Base-by-base conservation (phyloP, 2,113 vertebrate genomes). In the Gadus chalcogrammus region DNA sequence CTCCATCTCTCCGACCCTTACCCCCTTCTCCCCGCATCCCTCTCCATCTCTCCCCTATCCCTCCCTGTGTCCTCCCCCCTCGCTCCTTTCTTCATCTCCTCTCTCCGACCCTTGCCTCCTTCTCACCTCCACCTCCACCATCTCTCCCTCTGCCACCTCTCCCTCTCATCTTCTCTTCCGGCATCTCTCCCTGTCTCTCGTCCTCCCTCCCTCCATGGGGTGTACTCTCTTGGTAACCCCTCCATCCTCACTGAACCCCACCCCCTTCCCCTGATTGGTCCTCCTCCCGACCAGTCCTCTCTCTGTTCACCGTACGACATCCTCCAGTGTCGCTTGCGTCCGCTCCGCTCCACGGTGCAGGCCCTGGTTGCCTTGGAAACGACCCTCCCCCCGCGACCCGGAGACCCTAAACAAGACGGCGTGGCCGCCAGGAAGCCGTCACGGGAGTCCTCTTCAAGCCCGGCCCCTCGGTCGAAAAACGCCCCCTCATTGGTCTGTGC, bases 301-400 rank as follows among this genome's bases (percentile, higher is more conserved):
- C 94, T 98, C 84, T 98, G 97, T 92, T 95, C 95, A 84, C 91
- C 96, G 73, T 95, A 92, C 86, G 96, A 98, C 93, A 93, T 98
- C 93, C 94, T 93, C 90, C 95, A 95, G 88, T 93, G 93, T 87
- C 94, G 95, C 82, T 93, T 97, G 86, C 94, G 85, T 89, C 94
- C 93, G 63, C 88, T 95, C 84, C 85, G 90, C 87, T 86, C 88
- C 89, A 92, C 94, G 71, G 94, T 97, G 87, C 91, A 90, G 81
- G 85, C 91, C 78, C 93, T 98, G 91, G 80, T 89, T 72, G 81
- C 90, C 89, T 81, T 92, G 90, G 94, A 94, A 56, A 24, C 76
- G 1, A 35, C 70, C 20, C 24, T 87, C 61, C 22, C 38, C 15
- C 68, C 67, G 20, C 35, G 66, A 31, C 60, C 52, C 28, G 48